Conservation (phyloP, 2,888 invertebrate genomes). For the Drosophila picticornis region DNA sequence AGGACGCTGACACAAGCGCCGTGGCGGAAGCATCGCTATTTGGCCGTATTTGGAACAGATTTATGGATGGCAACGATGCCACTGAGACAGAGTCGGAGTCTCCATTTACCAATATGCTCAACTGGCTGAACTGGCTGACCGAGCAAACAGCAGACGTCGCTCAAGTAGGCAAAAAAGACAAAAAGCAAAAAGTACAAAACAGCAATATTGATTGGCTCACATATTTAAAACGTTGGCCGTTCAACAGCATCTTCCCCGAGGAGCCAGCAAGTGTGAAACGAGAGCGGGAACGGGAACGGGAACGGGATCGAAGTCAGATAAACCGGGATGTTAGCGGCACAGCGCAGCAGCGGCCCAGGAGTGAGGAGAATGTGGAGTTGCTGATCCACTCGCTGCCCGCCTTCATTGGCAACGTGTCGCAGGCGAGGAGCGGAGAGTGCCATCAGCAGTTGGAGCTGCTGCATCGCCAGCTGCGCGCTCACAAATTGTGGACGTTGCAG, state of each 20-base stretch:
- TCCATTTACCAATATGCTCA: constrained; percentile 75
- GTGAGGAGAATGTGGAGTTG: constrained; percentile 84
- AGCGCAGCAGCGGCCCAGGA: constrained; percentile 2
- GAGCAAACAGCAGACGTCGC: constrained; percentile 40
- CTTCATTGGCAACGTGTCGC: constrained; percentile 89
- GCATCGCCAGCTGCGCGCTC: constrained; percentile 88
- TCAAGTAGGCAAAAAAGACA: constrained; percentile 30
- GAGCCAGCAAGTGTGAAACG: constrained; percentile 19
- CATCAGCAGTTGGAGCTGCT: constrained; percentile 89
- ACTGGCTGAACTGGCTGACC: constrained; percentile 81
- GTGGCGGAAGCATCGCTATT: constrained; percentile 59
- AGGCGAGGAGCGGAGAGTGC: constrained; percentile 88
- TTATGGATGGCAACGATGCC: constrained; percentile 21
- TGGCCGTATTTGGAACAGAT: constrained; percentile 50
- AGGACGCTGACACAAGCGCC: constrained; percentile 43
- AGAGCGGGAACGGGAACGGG: not conserved
- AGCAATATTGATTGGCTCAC: constrained; percentile 69
- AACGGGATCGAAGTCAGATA: constrained; percentile 6
- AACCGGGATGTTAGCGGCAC: constrained; percentile 12
- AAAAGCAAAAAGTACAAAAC: constrained; percentile 38
- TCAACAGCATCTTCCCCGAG: constrained; percentile 82
- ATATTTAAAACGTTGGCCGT: constrained; percentile 84
- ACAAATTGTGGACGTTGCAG: constrained; percentile 90
- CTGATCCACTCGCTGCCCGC: constrained; percentile 89
- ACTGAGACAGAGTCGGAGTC: constrained; percentile 8